A percentile compares a stretch with the other conserved stretches of the same genome.
phyloP scores from a whole-genome alignment of 2,888 invertebrate genomes.

The Apodemia mormo region DNA sequence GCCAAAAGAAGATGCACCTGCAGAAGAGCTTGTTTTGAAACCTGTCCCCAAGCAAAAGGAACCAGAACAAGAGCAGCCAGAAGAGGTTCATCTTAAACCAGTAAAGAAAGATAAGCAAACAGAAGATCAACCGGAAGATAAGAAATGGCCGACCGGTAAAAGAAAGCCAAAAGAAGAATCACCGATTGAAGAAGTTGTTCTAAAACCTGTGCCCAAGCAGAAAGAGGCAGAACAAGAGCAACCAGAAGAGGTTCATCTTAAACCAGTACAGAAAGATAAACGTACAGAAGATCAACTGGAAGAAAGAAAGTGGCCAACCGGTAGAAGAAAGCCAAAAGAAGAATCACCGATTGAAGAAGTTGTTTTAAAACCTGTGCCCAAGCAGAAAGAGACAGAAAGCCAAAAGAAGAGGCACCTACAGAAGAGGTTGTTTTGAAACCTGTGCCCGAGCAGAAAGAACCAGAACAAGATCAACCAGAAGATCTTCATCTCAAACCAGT shows the following conservation, averaged over 20 bases:
- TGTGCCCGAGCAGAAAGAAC: no score
- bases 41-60: conserved; percentile 49
- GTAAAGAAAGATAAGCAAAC: conserved; percentile 33
- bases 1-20: conserved; percentile 46
- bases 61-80: conserved; percentile 37
- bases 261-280: conserved; percentile 42
- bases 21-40: conserved; percentile 53
- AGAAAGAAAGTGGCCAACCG: no score
- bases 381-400: no score
- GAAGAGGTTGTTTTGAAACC: no score
- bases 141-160: conserved; percentile 48
- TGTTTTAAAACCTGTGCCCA: no score
- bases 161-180: conserved; percentile 45
- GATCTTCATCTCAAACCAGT: no score
- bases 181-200: conserved; percentile 66
- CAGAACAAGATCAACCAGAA: no score
- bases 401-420: no score
- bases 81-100: conserved; percentile 59
- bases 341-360: no score
- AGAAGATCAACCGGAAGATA: conserved; percentile 49
- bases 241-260: conserved; percentile 53
- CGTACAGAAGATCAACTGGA: no score
- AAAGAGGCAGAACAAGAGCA: conserved; percentile 40
- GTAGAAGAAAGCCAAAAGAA: no score
- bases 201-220: conserved; percentile 62